Evolutionary conservation across 2,888 invertebrate species (phyloP).

Genomic region (Phyllotreta cruciferae): DNA sequence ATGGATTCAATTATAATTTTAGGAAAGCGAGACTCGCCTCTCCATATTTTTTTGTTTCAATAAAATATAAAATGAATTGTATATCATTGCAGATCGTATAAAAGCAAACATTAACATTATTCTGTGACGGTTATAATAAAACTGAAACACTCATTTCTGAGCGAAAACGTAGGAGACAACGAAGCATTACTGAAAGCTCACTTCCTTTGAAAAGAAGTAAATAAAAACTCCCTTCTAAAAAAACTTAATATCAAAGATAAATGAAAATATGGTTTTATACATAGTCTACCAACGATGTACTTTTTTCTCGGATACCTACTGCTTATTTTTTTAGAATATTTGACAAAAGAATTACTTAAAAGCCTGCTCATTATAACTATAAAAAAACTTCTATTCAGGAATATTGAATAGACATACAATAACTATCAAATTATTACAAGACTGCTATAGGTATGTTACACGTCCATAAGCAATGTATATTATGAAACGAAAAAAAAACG

Average conservation of each 20-base stretch:
- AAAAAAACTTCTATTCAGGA: too few relatives aligned
- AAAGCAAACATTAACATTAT: constrained; percentile 18
- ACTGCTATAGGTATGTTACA: too few relatives aligned
- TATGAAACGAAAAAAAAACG: too few relatives aligned
- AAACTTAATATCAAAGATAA: constrained; percentile 9
- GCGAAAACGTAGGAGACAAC: not conserved
- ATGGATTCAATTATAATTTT: constrained; percentile 34
- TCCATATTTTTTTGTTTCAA: constrained; percentile 20
- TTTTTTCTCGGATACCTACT: not conserved
- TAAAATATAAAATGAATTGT: constrained; percentile 18
- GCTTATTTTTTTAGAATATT: constrained; percentile 1
- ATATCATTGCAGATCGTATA: constrained; percentile 13
- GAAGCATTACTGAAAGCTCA: constrained; percentile 10
- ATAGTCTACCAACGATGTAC: constrained; percentile 2
- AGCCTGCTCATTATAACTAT: too few relatives aligned
- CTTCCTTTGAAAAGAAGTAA: constrained; percentile 4
- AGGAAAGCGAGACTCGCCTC: constrained; percentile 20
- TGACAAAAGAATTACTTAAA: not conserved
- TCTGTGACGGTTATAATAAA: constrained; percentile 12
- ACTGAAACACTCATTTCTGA: constrained; percentile 11
- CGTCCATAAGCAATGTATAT: too few relatives aligned
- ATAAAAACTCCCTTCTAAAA: constrained; percentile 11
- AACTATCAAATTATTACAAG: too few relatives aligned
- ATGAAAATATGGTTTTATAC: constrained; percentile 5
- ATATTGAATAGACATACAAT: too few relatives aligned